Evolutionary conservation across 92 coral and sea anemone species (phyloP), one percentile per base, ranked within the genome.

Genomic region (Bergia sp.): DNA sequence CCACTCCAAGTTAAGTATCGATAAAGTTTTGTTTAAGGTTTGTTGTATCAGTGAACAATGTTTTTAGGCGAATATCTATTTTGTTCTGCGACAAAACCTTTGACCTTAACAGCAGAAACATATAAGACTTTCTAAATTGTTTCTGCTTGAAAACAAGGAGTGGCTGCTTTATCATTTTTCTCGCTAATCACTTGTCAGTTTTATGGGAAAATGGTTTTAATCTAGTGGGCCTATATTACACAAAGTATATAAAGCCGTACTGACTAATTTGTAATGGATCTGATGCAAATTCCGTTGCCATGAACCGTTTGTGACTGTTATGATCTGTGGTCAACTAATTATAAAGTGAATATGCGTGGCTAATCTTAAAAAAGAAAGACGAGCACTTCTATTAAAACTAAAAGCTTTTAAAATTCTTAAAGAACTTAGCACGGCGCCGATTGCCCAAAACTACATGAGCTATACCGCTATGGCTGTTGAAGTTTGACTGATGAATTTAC

Each of bases 231-330:
- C 87, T 29, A 71, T 13, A 58, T 58, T 79, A 10, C 40, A 36
- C 67, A 50, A 50, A 7, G 85, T 80, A 84, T 74, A 71, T 71
- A 84, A 71, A 71, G 77, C 73, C 37, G 79, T 71, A 40, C 29
- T 66, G 65, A 76, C 9, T 41, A 44, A 39, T 44, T 45, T 84
- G 87, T 69, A 84, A 84, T 84, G 58, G 87, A 84, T 84, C 79
- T 16, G 85, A 84, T 45, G 29, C 77, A 72, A 44, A 9, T 2
- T 7, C 21, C 10, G 87, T 84, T 84, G 87, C 87, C 65, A 84
- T 50, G 87, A 73, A 23, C 40, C 67, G 42, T 2, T 3, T 16
- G 13, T 66, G 39, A 55, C n/a, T 13, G 66, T 71, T 18, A 53
- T 23, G 44, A 49, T 0, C 45, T 12, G 4, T 53, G 57, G 37